These are phyloP conservation scores for Spodoptera frugiperda DNA, from an alignment of 1,140 invertebrate genomes.

Conservation along the genomic window DNA sequence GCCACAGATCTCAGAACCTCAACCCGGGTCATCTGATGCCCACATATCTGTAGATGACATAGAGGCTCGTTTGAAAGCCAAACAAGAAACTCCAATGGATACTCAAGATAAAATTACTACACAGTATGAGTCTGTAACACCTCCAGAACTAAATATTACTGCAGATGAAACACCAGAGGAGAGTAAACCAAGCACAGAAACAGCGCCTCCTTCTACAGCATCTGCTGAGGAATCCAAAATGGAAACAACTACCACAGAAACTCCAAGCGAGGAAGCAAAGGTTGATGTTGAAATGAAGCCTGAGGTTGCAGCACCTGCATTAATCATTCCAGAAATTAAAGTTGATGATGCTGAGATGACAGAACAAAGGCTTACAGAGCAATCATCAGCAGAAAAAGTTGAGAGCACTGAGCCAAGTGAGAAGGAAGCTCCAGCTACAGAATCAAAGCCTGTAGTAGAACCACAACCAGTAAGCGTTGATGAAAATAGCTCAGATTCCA, in stretches of 20 bases:
- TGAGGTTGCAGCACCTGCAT: constrained; percentile 53
- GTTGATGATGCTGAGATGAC: constrained; percentile 80
- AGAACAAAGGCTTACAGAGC: constrained; percentile 68
- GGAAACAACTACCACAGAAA: constrained; percentile 47
- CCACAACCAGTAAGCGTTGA: constrained; percentile 59
- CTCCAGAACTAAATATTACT: constrained; percentile 63
- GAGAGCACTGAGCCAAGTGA: constrained; percentile 45
- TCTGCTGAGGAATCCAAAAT: constrained; percentile 52
- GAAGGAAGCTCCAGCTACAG: constrained; percentile 46
- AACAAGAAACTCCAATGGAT: constrained; percentile 66
- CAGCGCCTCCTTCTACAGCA: constrained; percentile 46
- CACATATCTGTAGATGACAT: constrained; percentile 77
- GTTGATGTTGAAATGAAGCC: constrained; percentile 70
- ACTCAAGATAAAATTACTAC: constrained; percentile 63
- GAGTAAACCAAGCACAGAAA: constrained; percentile 50
- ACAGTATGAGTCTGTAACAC: constrained; percentile 72
- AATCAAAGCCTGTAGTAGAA: constrained; percentile 52
- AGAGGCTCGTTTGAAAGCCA: constrained; percentile 70
- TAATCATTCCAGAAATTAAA: constrained; percentile 78
- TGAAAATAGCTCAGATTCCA: constrained; percentile 72
- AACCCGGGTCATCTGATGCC: constrained; percentile 78
- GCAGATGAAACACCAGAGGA: constrained; percentile 57
- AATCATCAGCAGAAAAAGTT: constrained; percentile 52
- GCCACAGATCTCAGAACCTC: constrained; percentile 67
- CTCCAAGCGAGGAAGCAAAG: constrained; percentile 53